phyloP scores from a whole-genome alignment of 2,888 invertebrate species.

The Holacanthella duospinosa region DNA sequence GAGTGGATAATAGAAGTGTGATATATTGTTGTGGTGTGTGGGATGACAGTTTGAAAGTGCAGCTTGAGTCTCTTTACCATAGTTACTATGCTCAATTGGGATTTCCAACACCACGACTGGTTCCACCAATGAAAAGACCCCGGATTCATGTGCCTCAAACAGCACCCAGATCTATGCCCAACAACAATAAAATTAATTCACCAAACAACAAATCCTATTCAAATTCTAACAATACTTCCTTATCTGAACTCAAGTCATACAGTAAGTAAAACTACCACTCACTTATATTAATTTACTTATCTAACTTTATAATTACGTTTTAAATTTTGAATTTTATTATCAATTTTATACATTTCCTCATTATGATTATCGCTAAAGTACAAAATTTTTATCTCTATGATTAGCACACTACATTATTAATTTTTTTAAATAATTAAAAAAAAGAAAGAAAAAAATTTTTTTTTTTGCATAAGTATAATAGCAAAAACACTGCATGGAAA shows the following conservation, averaged over 20 bases:
- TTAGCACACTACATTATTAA: no score
- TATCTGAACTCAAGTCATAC: slow-evolving; percentile 55
- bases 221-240: slow-evolving; percentile 39
- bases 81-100: slow-evolving; percentile 55
- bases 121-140: slow-evolving; percentile 53
- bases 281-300: no score
- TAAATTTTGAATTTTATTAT: no score
- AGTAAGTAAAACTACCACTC: no score
- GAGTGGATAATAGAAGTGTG: not conserved
- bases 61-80: slow-evolving; percentile 41
- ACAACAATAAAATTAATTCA: slow-evolving; percentile 26
- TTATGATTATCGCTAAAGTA: no score
- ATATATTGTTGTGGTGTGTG: slow-evolving; percentile 13
- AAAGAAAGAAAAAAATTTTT: no score
- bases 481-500: no score
- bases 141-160: slow-evolving; percentile 49
- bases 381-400: no score
- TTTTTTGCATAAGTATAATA: no score
- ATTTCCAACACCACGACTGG: slow-evolving; percentile 48
- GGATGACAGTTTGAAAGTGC: slow-evolving; percentile 25
- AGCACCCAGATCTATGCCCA: not conserved
- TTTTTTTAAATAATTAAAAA: no score
- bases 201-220: slow-evolving; percentile 41
- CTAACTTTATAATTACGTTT: no score
- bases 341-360: no score